Conservation (phyloP, 2,797 vertebrate genomes). For the Rhodeus uyekii region DNA sequence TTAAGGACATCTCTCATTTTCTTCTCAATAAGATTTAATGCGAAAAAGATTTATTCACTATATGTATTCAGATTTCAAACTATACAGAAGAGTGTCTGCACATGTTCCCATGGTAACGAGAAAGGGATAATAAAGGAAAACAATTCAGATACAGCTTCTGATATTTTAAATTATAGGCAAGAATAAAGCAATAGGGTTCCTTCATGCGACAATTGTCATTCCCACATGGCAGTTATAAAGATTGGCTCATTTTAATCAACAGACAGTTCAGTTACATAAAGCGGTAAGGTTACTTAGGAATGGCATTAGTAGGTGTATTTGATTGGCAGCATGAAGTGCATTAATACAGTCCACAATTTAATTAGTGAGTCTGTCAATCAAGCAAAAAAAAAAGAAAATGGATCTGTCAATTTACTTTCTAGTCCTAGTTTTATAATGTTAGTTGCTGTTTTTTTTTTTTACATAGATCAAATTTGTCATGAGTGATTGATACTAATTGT, state of each 20-base stretch:
- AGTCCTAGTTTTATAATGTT: not conserved
- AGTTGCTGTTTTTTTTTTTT: not conserved
- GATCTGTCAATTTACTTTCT: not conserved
- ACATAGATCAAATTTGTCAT: not conserved
- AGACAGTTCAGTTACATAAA: conserved; percentile 14
- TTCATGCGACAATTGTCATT: conserved; percentile 17
- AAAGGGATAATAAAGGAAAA: conserved; percentile 32
- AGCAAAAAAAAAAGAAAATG: not conserved
- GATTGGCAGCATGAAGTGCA: conserved; percentile 13
- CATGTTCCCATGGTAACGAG: conserved; percentile 54
- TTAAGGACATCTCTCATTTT: not conserved
- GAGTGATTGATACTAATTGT: not conserved
- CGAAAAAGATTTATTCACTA: not conserved
- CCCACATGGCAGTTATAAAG: not conserved
- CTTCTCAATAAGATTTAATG: not conserved
- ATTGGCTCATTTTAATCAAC: conserved; percentile 9
- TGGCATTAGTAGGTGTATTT: not conserved
- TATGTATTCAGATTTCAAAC: conserved; percentile 15
- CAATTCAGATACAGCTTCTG: conserved; percentile 22
- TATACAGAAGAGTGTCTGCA: conserved; percentile 27
- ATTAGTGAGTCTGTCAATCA: conserved; percentile 33
- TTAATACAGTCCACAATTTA: not conserved
- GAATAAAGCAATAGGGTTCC: not conserved
- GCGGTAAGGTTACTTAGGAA: not conserved
- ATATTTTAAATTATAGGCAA: conserved; percentile 43